Conservation (phyloP, 2,888 invertebrate genomes). For the Micoletzkya japonica region DNA sequence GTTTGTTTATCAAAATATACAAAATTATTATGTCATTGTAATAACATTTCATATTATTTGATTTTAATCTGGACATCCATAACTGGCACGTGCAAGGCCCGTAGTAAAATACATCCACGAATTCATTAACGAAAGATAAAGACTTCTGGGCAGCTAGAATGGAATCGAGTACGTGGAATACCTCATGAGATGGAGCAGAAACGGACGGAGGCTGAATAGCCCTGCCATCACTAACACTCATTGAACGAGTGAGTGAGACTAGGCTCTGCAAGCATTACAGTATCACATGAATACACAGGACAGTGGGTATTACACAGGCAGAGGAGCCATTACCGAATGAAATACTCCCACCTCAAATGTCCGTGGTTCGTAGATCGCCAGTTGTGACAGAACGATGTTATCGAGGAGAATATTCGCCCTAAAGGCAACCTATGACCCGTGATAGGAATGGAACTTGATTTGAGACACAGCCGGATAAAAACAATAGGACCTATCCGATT, state of each 20-base stretch:
- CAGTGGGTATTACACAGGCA: neutral
- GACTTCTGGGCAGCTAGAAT: too few relatives aligned
- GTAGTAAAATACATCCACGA: too few relatives aligned
- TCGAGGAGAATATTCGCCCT: constrained; percentile 58
- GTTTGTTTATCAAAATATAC: too few relatives aligned
- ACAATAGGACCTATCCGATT: too few relatives aligned
- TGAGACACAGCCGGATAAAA: too few relatives aligned
- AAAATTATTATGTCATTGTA: too few relatives aligned
- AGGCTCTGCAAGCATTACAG: constrained; percentile 10
- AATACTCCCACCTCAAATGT: constrained; percentile 51
- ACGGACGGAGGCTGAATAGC: neutral
- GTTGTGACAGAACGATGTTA: constrained; percentile 53
- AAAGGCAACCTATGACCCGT: too few relatives aligned
- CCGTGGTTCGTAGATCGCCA: constrained; percentile 61
- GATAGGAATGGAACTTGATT: too few relatives aligned
- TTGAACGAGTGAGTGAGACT: constrained; percentile 24
- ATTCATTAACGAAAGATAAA: too few relatives aligned
- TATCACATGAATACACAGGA: neutral
- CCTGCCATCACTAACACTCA: constrained; percentile 21
- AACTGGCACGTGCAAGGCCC: too few relatives aligned
- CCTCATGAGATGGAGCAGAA: constrained; percentile 6
- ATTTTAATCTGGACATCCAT: too few relatives aligned
- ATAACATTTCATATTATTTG: too few relatives aligned
- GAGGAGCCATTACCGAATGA: neutral
- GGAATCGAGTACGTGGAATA: neutral